Evolutionary conservation across 1,140 invertebrate species (phyloP).

Genomic region (Theocolax elegans): DNA sequence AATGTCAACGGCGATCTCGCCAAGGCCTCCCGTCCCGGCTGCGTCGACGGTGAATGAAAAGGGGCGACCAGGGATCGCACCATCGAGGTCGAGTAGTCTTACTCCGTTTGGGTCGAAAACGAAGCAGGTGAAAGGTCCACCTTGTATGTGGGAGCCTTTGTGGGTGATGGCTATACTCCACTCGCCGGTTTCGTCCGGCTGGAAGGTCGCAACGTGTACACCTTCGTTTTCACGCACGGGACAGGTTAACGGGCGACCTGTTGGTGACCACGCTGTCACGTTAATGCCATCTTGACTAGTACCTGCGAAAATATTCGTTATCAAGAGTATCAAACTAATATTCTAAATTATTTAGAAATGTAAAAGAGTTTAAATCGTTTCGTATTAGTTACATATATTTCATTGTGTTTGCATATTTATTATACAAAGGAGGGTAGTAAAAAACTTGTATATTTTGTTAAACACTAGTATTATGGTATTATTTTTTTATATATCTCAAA

Average conservation of each 20-base stretch:
- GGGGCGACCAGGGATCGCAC: constrained; percentile 81
- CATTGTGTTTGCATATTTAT: no score
- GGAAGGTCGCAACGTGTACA: constrained; percentile 92
- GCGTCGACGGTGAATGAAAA: constrained; percentile 87
- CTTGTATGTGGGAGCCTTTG: constrained; percentile 94
- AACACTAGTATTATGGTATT: no score
- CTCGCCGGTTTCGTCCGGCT: constrained; percentile 95
- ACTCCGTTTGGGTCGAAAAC: constrained; percentile 95
- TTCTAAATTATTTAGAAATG: no score
- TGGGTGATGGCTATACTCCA: constrained; percentile 97
- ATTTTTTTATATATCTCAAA: no score
- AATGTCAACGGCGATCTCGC: constrained; percentile 89
- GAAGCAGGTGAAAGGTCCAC: constrained; percentile 96
- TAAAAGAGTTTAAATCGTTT: no score
- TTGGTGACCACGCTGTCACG: constrained; percentile 90
- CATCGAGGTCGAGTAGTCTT: constrained; percentile 77
- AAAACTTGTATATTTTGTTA: no score
- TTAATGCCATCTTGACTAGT: constrained; percentile 85
- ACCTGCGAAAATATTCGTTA: constrained; percentile 70
- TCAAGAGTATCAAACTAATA: no score
- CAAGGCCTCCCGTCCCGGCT: constrained; percentile 85
- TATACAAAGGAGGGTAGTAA: no score
- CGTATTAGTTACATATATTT: no score
- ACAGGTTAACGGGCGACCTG: constrained; percentile 80
- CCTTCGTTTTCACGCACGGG: constrained; percentile 82